Base-by-base conservation (phyloP, 1,140 invertebrate species). In the Drosophila jambulina region DNA sequence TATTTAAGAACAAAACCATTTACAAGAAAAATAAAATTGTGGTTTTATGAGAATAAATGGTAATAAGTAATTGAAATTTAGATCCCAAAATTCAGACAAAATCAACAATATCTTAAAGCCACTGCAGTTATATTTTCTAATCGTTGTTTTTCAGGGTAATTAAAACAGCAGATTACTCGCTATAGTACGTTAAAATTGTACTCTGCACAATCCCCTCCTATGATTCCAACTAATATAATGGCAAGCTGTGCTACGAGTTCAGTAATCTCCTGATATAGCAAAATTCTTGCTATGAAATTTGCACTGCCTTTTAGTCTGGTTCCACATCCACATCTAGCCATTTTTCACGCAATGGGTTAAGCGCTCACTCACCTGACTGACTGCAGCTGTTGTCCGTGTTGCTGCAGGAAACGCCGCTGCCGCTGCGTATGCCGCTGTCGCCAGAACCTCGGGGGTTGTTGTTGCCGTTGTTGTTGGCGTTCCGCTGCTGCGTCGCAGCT, bases 381-480 rank as follows among this genome's bases (percentile, higher is more conserved):
- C 85, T 90, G 85, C 85, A 90, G 85, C 85, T 90, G 85, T 90
- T 88, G 75, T 88, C 80, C 72, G 84, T 87, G 65, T 87, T 87
- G 83, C 84, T 87, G 72, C 84, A 87, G 57, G 84, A 87, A 79
- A 78, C 78, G 48, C 75, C 75, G 54, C 85, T 84, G 59, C 84
- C 85, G 59, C 85, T 70, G 36, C 67, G 75, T 46, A 90, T 80
- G 64, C 81, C 86, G 64, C 85, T 90, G 62, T 90, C 85, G 19
- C 62, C 86, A 43, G 84, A 88, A 54, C 78, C 75, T 65, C 85
- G 78, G 45, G 53, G 84, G 56, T 71, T 79, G 77, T 56, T 76
- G 70, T 38, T 65, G 70, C 32, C 61, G 29, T 27, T 72, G 36
- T 27, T 76, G 60, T 74, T 81, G 56, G 21, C 61, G 59, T 63